phyloP scores from a whole-genome alignment of 1,140 invertebrate genomes.

The Sweltsa coloradensis region DNA sequence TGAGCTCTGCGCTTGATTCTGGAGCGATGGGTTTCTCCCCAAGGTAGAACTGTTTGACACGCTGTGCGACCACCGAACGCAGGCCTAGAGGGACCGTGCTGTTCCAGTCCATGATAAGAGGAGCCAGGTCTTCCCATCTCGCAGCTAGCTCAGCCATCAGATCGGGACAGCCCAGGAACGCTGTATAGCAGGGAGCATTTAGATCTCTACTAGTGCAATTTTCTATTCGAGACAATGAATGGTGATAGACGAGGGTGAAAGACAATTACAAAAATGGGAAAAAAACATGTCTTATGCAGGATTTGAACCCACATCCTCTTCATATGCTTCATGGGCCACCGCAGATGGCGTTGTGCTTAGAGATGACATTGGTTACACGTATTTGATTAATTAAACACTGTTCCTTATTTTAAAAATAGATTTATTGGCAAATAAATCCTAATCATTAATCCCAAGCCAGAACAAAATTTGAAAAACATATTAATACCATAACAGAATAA shows the following conservation, averaged over 20 bases:
- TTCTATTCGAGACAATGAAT: neutral
- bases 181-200: conserved; percentile 8
- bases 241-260: neutral
- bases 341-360: neutral
- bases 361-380: neutral
- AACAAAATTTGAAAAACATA: neutral
- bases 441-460: no score
- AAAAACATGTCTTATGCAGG: neutral
- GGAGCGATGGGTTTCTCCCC: conserved; percentile 6
- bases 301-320: neutral
- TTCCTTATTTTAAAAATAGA: neutral
- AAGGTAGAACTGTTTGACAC: conserved; percentile 18
- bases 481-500: neutral
- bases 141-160: conserved; percentile 12
- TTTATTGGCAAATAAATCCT: no score
- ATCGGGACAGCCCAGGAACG: conserved; percentile 10
- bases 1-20: conserved; percentile 11
- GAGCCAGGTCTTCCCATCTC: conserved; percentile 19
- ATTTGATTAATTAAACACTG: neutral
- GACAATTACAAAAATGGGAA: neutral
- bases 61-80: conserved; percentile 10
- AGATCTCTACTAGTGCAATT: neutral
- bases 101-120: conserved; percentile 20
- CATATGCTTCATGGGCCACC: neutral
- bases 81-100: conserved; percentile 11